Evolutionary conservation across 2,888 invertebrate genomes (phyloP).

Genomic region (Neocrepidodera transversa): DNA sequence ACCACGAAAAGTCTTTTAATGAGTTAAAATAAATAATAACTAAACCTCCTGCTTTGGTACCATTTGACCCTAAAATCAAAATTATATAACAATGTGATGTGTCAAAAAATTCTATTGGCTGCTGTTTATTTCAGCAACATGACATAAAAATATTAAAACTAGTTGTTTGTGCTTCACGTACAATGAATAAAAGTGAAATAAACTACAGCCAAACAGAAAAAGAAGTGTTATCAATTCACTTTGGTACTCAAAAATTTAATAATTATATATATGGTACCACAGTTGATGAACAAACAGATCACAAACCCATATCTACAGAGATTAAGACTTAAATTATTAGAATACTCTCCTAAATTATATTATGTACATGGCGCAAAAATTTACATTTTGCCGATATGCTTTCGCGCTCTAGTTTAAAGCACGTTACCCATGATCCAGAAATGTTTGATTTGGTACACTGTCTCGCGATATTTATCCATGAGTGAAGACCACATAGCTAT

Average conservation of each 20-base stretch:
- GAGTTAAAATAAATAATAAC: too few relatives aligned
- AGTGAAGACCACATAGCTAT: too few relatives aligned
- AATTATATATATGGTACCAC: conserved; percentile 33
- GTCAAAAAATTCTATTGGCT: conserved; percentile 33
- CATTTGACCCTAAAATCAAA: too few relatives aligned
- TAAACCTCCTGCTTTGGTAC: too few relatives aligned
- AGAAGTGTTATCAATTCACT: conserved; percentile 37
- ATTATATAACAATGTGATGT: conserved; percentile 18
- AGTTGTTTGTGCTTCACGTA: background rate
- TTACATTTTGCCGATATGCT: too few relatives aligned
- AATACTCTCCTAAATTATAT: too few relatives aligned
- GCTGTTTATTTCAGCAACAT: conserved; percentile 34
- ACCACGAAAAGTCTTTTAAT: too few relatives aligned
- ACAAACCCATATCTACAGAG: conserved; percentile 22
- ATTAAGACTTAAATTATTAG: conserved; percentile 29
- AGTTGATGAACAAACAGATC: conserved; percentile 28
- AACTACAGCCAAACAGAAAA: conserved; percentile 31
- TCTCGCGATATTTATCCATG: too few relatives aligned
- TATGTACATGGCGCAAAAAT: too few relatives aligned
- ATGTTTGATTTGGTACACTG: too few relatives aligned
- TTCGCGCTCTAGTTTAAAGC: too few relatives aligned
- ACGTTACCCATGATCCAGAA: too few relatives aligned
- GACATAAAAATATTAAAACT: conserved; percentile 8
- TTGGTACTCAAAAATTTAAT: conserved; percentile 37
- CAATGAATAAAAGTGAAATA: background rate